Evolutionary conservation across 1,140 invertebrate genomes (phyloP).

Genomic region (Arctopsyche grandis): DNA sequence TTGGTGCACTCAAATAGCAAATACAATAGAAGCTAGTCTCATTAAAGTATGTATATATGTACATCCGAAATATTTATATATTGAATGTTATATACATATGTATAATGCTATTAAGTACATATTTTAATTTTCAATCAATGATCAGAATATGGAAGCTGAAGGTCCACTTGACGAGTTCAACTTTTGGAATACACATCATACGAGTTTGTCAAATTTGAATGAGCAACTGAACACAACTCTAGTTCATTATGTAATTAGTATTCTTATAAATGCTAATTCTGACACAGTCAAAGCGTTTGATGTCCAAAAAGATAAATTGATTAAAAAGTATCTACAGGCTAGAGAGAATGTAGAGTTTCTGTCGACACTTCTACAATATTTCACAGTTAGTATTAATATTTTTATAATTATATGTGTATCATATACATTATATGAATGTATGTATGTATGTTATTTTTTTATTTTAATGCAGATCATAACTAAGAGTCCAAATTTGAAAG

Average conservation of each 20-base stretch:
- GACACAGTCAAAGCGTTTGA: slow-evolving; percentile 55
- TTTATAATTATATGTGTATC: too few species aligned
- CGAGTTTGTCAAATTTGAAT: slow-evolving; percentile 77
- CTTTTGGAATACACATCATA: slow-evolving; percentile 83
- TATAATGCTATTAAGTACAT: not conserved
- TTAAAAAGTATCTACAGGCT: slow-evolving; percentile 78
- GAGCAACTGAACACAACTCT: slow-evolving; percentile 82
- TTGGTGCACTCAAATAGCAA: slow-evolving; percentile 74
- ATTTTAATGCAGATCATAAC: slow-evolving; percentile 73
- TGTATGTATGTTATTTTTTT: slow-evolving; percentile 34
- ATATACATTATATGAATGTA: not conserved
- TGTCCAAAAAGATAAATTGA: slow-evolving; percentile 67
- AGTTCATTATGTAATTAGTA: slow-evolving; percentile 70
- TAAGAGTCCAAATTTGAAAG: slow-evolving; percentile 75
- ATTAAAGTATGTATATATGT: slow-evolving; percentile 65
- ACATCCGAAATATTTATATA: not conserved
- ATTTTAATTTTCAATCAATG: not conserved
- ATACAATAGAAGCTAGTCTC: slow-evolving; percentile 65
- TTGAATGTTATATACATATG: not conserved
- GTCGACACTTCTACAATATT: slow-evolving; percentile 80
- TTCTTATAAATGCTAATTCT: slow-evolving; percentile 57
- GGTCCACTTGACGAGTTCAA: slow-evolving; percentile 84
- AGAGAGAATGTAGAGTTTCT: slow-evolving; percentile 88
- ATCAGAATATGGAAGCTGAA: slow-evolving; percentile 69
- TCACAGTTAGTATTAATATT: slow-evolving; percentile 69